Evolutionary conservation across 1,140 invertebrate species (phyloP).

Genomic region (Rhagoletis zephyria): DNA sequence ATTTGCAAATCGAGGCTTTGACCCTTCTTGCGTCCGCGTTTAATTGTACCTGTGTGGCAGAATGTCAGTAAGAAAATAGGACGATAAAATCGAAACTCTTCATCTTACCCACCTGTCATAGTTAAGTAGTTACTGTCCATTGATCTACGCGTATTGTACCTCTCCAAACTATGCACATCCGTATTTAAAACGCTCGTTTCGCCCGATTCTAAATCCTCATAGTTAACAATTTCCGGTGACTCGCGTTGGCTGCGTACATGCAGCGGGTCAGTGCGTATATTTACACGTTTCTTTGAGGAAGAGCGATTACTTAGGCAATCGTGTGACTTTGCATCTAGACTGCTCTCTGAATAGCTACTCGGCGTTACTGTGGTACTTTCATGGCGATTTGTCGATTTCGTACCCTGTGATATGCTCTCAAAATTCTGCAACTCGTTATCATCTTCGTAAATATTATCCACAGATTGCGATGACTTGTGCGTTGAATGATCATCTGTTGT

Average conservation of each 20-base stretch:
- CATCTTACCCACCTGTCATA: slow-evolving; percentile 74
- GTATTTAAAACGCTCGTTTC: slow-evolving; percentile 75
- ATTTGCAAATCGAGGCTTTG: slow-evolving; percentile 83
- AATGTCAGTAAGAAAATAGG: background rate
- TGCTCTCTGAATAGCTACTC: slow-evolving; percentile 72
- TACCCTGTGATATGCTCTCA: slow-evolving; percentile 67
- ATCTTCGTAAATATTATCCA: slow-evolving; percentile 63
- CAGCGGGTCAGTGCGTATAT: slow-evolving; percentile 74
- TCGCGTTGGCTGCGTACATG: slow-evolving; percentile 60
- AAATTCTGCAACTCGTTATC: slow-evolving; percentile 71
- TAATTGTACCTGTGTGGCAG: slow-evolving; percentile 78
- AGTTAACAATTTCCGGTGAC: slow-evolving; percentile 68
- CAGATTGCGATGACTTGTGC: slow-evolving; percentile 64
- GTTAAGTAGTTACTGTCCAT: slow-evolving; percentile 77
- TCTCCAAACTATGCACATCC: slow-evolving; percentile 74
- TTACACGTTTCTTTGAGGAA: slow-evolving; percentile 77
- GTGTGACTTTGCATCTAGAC: slow-evolving; percentile 70
- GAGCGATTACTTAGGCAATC: slow-evolving; percentile 75
- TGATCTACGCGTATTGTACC: slow-evolving; percentile 73
- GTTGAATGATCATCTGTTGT: background rate
- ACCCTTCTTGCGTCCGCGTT: slow-evolving; percentile 81
- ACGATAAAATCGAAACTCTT: background rate
- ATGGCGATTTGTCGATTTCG: slow-evolving; percentile 67
- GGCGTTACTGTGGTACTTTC: slow-evolving; percentile 71
- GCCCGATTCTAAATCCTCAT: slow-evolving; percentile 71